phyloP scores from a whole-genome alignment of 92 coral and sea anemone genomes.

The Siderastrea radians region DNA sequence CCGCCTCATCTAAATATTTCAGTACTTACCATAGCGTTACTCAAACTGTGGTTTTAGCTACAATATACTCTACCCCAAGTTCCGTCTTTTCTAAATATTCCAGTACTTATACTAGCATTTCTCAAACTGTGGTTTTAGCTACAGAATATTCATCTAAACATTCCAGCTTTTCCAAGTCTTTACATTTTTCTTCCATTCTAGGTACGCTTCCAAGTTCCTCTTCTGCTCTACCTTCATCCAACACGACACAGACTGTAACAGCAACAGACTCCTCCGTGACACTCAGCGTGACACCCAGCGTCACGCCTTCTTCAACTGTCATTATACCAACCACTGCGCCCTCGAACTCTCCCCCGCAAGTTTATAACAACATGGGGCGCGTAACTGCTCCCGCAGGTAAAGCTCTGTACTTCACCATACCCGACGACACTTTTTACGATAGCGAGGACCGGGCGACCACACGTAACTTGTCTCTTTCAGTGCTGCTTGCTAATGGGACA shows the following conservation, averaged over 20 bases:
- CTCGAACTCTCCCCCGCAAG: slow-evolving; percentile 71
- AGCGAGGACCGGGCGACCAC: slow-evolving; percentile 88
- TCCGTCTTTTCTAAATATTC: neutral
- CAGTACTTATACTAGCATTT: neutral
- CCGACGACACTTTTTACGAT: slow-evolving; percentile 92
- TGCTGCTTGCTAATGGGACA: slow-evolving; percentile 34
- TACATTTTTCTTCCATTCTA: slow-evolving; percentile 44
- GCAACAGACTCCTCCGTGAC: slow-evolving; percentile 34
- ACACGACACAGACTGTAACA: slow-evolving; percentile 22
- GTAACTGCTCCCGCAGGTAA: slow-evolving; percentile 83
- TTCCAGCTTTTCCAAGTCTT: slow-evolving; percentile 21
- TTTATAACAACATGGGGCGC: slow-evolving; percentile 85
- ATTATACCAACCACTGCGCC: slow-evolving; percentile 68
- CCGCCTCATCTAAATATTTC: neutral
- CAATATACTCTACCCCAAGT: neutral
- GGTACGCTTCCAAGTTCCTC: slow-evolving; percentile 53
- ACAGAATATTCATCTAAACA: slow-evolving; percentile 20
- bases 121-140: slow-evolving; percentile 40
- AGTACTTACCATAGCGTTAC: neutral
- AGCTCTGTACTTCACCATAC: slow-evolving; percentile 72
- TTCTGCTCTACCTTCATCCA: slow-evolving; percentile 38
- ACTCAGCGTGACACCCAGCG: slow-evolving; percentile 25
- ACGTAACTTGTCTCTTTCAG: slow-evolving; percentile 69
- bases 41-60: neutral
- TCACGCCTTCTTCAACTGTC: slow-evolving; percentile 21